Conservation (phyloP, 2,797 vertebrate genomes). For the Trachurus trachurus region DNA sequence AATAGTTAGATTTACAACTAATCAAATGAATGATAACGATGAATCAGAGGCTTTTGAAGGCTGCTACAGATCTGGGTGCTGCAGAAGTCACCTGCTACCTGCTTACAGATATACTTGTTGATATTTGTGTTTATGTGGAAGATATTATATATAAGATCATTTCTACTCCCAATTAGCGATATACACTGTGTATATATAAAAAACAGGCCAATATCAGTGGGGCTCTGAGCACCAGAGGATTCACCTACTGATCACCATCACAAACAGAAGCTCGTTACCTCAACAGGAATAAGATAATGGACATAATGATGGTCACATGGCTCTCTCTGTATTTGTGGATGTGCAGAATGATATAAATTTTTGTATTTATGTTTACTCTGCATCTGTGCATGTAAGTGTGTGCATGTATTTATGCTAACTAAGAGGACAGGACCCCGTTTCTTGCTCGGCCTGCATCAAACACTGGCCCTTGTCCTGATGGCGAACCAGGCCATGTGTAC, state of each 20-base stretch:
- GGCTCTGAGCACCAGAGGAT: not conserved
- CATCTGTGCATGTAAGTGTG: not conserved
- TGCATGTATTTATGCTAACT: slow-evolving; percentile 12
- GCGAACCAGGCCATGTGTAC: not conserved
- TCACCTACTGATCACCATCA: not conserved
- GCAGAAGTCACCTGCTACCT: too few species aligned
- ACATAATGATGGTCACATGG: not conserved
- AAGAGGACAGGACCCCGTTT: slow-evolving; percentile 23
- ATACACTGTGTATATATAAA: not conserved
- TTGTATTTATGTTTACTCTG: slow-evolving; percentile 1
- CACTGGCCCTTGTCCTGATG: slow-evolving; percentile 10
- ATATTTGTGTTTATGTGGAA: not conserved
- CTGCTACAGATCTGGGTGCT: too few species aligned
- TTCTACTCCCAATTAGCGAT: not conserved
- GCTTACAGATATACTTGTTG: too few species aligned
- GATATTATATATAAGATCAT: not conserved
- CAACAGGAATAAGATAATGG: not conserved
- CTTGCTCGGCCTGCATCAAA: slow-evolving; percentile 41
- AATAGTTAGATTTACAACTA: too few species aligned
- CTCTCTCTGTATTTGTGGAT: not conserved
- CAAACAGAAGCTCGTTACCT: slow-evolving; percentile 12
- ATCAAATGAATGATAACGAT: too few species aligned
- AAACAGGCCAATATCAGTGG: not conserved
- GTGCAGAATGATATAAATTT: not conserved
- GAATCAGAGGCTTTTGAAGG: too few species aligned